Evolutionary conservation across 2,888 invertebrate genomes (phyloP).

Genomic region (Nipponacmea schrenckii): DNA sequence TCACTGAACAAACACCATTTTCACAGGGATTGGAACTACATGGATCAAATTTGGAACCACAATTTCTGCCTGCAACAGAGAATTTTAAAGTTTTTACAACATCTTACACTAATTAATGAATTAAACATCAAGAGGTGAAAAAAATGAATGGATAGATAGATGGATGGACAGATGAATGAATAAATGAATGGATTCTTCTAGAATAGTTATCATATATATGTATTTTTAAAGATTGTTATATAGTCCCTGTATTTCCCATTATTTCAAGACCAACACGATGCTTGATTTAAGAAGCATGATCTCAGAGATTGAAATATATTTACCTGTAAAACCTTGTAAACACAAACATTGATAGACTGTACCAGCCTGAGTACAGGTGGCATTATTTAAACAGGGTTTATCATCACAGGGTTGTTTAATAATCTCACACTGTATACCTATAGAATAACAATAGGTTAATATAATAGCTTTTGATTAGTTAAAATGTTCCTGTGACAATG

Average conservation of each 20-base stretch:
- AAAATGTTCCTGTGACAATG: no score
- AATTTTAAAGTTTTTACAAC: no score
- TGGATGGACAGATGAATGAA: no score
- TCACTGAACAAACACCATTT: neutral
- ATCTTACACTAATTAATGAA: no score
- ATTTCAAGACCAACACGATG: no score
- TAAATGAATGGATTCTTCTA: no score
- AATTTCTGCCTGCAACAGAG: neutral
- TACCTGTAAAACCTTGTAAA: constrained; percentile 39
- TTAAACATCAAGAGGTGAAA: no score
- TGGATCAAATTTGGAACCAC: neutral
- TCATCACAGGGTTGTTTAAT: constrained; percentile 34
- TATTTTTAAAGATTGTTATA: no score
- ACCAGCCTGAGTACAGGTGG: constrained; percentile 35
- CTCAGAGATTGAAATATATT: neutral
- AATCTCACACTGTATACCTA: constrained; percentile 38
- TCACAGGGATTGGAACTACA: neutral
- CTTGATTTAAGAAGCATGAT: no score
- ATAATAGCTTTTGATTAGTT: neutral
- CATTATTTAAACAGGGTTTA: constrained; percentile 42
- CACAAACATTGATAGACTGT: constrained; percentile 39
- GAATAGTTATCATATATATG: no score
- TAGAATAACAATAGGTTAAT: neutral
- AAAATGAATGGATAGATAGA: no score
- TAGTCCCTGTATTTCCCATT: no score